Base-by-base conservation (phyloP, 2,888 invertebrate species). In the Abrostola triplasia region DNA sequence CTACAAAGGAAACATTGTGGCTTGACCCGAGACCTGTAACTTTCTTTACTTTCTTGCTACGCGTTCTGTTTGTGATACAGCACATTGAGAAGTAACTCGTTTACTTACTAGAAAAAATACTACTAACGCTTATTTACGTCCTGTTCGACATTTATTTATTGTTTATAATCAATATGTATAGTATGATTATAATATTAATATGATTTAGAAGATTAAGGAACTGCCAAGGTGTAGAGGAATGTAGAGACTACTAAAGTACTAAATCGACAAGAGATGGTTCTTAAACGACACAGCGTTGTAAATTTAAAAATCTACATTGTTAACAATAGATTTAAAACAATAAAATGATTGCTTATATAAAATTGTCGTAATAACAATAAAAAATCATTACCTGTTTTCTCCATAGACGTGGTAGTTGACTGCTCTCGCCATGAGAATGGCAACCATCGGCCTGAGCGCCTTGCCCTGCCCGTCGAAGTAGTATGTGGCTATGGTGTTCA, bases 381-480 rank as follows among this genome's bases (percentile, higher is more conserved):
- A 5, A 48, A 49, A 52, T 40, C 72, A 84, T 95, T 88, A 97
- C 97, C 97, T 96, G 94, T 97, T 97, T 95, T 97, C 97, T 93
- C 97, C 97, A 88, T 97, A 96, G 85, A 98, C 95, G 95, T 98
- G 98, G 92, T 97, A 97, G 95, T 98, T 98, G 91, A 98, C 96
- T 81, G 99, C 98, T 92, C 97, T 96, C 79, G 99, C 98, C 98
- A 99, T 98, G 62, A 99, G 96, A 88, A 99, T 96, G 59, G 98
- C 97, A 57, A 99, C 97, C 97, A 98, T 98, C 56, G 99, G 99
- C 88, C 99, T 96, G 80, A 99, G 95, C 79, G 99, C 98, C 95
- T 99, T 99, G 85, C 99, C 99, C 91, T 99, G 98, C 69, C 99
- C 99, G 94, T 99, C 98, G 95, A 99, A 99, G 95, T 99, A 99